These are phyloP conservation scores for Cosmia trapezina DNA, from an alignment of 2,888 invertebrate genomes.

Conservation along the genomic window DNA sequence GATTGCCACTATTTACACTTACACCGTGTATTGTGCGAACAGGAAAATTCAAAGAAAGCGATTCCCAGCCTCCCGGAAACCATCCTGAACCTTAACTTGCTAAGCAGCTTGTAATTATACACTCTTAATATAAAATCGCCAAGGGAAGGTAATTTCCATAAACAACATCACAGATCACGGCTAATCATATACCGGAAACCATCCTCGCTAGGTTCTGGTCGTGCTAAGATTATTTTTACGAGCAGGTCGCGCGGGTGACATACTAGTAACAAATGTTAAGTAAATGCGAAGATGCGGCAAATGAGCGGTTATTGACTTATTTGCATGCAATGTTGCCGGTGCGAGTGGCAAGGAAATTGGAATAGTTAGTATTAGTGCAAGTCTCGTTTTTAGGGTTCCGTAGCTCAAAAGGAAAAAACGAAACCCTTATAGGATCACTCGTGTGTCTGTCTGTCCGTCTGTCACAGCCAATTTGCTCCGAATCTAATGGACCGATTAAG, in stretches of 20 bases:
- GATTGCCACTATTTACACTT: too few relatives aligned
- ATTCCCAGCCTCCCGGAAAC: not conserved
- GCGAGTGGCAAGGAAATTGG: conserved; percentile 8
- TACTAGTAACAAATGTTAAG: conserved; percentile 45
- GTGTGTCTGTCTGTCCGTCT: too few relatives aligned
- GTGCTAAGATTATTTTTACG: conserved; percentile 45
- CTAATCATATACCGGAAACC: conserved; percentile 56
- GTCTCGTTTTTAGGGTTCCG: not conserved
- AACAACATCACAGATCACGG: conserved; percentile 46
- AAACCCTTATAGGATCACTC: too few relatives aligned
- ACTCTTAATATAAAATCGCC: conserved; percentile 40
- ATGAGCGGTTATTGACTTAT: conserved; percentile 41
- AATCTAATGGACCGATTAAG: too few relatives aligned
- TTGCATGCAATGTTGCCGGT: conserved; percentile 28
- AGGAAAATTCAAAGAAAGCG: conserved; percentile 4
- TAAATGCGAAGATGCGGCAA: conserved; percentile 35
- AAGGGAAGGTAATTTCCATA: conserved; percentile 38
- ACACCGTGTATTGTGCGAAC: not conserved
- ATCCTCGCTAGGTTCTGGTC: conserved; percentile 26
- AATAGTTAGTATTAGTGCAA: not conserved
- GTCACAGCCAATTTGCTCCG: too few relatives aligned
- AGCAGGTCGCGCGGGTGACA: conserved; percentile 42
- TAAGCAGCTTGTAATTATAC: conserved; percentile 50
- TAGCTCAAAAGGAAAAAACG: too few relatives aligned
- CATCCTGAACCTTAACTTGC: conserved; percentile 38